These are phyloP conservation scores for Cotesia chilonis DNA, from an alignment of 1,140 invertebrate species.

Conservation along the genomic window DNA sequence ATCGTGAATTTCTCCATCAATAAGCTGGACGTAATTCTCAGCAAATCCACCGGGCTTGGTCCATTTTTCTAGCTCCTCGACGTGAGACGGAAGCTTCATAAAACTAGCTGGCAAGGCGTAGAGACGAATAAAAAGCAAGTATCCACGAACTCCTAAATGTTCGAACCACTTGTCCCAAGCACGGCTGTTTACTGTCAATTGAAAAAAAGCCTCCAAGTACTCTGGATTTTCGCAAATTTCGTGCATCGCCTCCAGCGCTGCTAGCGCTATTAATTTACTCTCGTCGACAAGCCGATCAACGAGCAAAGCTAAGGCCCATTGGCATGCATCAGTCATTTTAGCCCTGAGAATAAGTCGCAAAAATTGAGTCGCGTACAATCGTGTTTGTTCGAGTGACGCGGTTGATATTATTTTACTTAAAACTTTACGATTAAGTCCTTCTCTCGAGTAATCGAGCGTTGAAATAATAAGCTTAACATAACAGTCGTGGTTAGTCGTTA, in stretches of 20 bases:
- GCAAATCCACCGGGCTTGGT: constrained; percentile 57
- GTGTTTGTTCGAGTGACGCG: constrained; percentile 76
- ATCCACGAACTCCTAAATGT: constrained; percentile 83
- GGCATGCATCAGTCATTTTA: constrained; percentile 63
- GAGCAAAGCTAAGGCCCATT: constrained; percentile 85
- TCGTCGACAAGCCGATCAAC: constrained; percentile 84
- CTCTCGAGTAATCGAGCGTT: constrained; percentile 85
- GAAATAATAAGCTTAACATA: constrained; percentile 93
- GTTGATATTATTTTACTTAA: constrained; percentile 72
- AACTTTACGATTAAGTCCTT: constrained; percentile 60
- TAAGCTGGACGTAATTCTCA: constrained; percentile 81
- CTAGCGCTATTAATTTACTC: constrained; percentile 77
- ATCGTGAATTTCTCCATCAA: constrained; percentile 89
- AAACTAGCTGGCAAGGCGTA: constrained; percentile 81
- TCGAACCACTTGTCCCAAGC: constrained; percentile 66
- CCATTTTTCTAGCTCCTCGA: constrained; percentile 62
- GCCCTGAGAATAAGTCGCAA: constrained; percentile 84
- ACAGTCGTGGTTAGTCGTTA: constrained; percentile 86
- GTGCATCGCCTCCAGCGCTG: constrained; percentile 85
- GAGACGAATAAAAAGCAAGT: constrained; percentile 82
- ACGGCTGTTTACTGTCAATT: constrained; percentile 44
- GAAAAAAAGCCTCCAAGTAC: constrained; percentile 79
- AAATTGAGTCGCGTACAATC: constrained; percentile 91
- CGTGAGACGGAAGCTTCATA: constrained; percentile 54
- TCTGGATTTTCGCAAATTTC: constrained; percentile 90